Conservation (phyloP, 2,113 vertebrate genomes). For the Podarcis muralis region DNA sequence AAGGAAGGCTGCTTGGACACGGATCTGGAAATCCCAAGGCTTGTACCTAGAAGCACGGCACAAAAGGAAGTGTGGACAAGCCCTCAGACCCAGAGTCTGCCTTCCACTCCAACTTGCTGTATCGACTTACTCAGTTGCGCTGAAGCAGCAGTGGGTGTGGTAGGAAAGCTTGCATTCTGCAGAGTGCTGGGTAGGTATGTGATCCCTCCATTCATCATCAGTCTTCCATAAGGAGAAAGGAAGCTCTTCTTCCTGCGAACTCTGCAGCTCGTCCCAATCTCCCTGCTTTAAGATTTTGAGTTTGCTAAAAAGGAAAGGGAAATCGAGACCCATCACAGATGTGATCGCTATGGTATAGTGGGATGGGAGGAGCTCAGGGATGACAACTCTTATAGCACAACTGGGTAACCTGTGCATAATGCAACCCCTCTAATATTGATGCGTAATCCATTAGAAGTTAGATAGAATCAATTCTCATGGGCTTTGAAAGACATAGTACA, state of each 20-base stretch:
- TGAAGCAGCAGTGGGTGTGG: not conserved
- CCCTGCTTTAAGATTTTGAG: no score
- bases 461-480: not conserved
- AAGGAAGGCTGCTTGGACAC: no score
- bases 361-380: no score
- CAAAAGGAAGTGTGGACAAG: no score
- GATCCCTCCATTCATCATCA: not conserved
- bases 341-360: no score
- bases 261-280: not conserved
- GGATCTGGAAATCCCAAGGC: no score
- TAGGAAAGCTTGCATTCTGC: not conserved
- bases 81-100: not conserved
- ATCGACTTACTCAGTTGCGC: constrained; percentile 3
- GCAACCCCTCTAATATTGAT: not conserved
- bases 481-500: not conserved
- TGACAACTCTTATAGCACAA: not conserved
- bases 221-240: not conserved
- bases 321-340: not conserved
- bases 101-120: no score
- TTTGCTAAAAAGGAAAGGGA: not conserved
- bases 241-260: not conserved
- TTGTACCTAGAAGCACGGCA: no score
- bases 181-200: no score
- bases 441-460: not conserved
- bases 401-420: not conserved